These are phyloP conservation scores for Antheraea mylitta DNA, from an alignment of 1,140 invertebrate genomes.

Conservation along the genomic window DNA sequence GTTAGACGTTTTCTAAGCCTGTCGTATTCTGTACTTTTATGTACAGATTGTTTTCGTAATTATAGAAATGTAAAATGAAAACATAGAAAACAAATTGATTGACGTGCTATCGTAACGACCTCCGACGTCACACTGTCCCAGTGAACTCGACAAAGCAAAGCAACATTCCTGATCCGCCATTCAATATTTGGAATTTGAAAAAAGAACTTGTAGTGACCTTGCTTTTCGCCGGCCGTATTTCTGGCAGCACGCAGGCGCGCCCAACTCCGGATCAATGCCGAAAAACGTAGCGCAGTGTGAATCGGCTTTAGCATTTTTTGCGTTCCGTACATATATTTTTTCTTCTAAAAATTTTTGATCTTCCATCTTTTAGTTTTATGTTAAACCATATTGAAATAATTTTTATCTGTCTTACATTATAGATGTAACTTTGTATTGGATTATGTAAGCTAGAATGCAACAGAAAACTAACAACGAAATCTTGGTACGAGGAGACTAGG, in stretches of 20 bases:
- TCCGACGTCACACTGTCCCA: conserved; percentile 42
- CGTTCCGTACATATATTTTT: conserved; percentile 2
- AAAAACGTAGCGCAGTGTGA: conserved; percentile 54
- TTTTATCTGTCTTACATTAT: too few relatives aligned
- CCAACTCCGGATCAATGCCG: conserved; percentile 68
- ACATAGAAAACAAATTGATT: neutral
- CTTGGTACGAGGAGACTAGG: too few relatives aligned
- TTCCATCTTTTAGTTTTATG: too few relatives aligned
- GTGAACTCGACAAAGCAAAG: conserved; percentile 48
- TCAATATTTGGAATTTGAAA: conserved; percentile 72
- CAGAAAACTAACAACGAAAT: too few relatives aligned
- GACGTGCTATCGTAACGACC: neutral
- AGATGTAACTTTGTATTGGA: too few relatives aligned
- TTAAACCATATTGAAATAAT: too few relatives aligned
- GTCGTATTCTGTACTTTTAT: neutral
- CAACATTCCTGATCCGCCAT: conserved; percentile 64
- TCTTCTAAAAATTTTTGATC: neutral
- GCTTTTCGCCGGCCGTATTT: conserved; percentile 72
- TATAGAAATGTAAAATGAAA: neutral
- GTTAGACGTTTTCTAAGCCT: too few relatives aligned
- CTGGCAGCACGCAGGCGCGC: conserved; percentile 70
- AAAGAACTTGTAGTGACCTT: conserved; percentile 71
- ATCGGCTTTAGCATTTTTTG: neutral
- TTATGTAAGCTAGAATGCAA: too few relatives aligned
- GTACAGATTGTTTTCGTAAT: neutral